Base-by-base conservation (phyloP, 1,140 invertebrate genomes). In the Geopemphigus sp. region DNA sequence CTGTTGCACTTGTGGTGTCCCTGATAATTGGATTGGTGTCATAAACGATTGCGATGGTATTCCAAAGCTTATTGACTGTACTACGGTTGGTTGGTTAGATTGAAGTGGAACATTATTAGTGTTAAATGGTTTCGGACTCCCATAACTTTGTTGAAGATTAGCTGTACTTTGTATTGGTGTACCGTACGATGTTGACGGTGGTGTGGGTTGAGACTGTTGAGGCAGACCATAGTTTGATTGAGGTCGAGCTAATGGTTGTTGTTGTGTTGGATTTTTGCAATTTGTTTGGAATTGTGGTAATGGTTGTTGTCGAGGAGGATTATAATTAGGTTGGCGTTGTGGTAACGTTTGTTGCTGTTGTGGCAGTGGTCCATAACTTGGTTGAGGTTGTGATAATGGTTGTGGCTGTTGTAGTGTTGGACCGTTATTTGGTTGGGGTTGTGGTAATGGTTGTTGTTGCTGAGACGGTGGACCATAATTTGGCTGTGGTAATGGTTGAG, bases 51-150 rank as follows among this genome's bases (percentile, higher is more conserved):
- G 68, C 53, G 80, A 57, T 29, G 80, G 80, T 73, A 81, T 81
- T 22, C 81, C 81, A 66, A 81, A 81, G 53, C 81, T 81, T 17
- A 81, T 81, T 11, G 81, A 81, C 47, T 81, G 81, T 10, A 81
- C 70, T 32, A 81, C 45, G 17, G 57, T 32, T 14, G 81, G 66
- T 39, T 81, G 80, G 39, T 57, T 50, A 4, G 73, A 59, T 76
- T 39, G 56, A 39, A 39, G 3, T 3, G 32, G 32, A 47, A 14
- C 6, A 68, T 6, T 47, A 17, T 24, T 47, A 12, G 22, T 15
- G 17, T 26, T 59, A 8, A 29, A 45, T 22, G 64, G 64, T 45
- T 66, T 66, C 22, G 39, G n/a, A 47, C 12, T 47, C 24, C 19
- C 64, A 15, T 47, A 45, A 22, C n/a, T 66, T 66, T 66, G 32